Evolutionary conservation across 2,113 vertebrate species (phyloP).

Genomic region (Ailurus styani): DNA sequence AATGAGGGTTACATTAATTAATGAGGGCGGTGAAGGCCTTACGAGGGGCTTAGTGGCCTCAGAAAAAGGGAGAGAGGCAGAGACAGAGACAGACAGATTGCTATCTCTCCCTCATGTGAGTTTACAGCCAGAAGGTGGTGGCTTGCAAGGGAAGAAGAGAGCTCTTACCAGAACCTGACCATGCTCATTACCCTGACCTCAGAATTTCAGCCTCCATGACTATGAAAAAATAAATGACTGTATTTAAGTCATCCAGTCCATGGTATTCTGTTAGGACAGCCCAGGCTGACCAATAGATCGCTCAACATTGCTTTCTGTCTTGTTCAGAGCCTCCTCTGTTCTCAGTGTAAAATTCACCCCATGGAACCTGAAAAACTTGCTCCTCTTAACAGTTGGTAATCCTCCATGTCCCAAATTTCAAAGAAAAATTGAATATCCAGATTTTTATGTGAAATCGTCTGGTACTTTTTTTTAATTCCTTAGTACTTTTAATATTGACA

Average conservation of each 20-base stretch:
- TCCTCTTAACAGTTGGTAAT: not conserved
- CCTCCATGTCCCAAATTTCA: not conserved
- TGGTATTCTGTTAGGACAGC: not conserved
- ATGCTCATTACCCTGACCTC: not conserved
- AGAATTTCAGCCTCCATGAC: not conserved
- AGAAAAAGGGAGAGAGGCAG: not conserved
- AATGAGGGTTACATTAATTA: not conserved
- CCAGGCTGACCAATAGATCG: not conserved
- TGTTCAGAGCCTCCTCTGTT: not conserved
- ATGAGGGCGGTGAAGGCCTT: not conserved
- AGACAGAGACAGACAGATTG: not conserved
- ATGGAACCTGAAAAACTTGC: not conserved
- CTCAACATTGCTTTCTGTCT: not conserved
- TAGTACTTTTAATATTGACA: not conserved
- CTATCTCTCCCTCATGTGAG: fast-evolving
- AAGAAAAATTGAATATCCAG: not conserved
- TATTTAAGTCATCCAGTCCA: not conserved
- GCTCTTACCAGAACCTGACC: not conserved
- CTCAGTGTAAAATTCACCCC: not conserved
- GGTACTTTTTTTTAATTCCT: not conserved
- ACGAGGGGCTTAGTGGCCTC: not conserved
- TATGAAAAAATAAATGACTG: not conserved
- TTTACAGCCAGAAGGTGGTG: not conserved
- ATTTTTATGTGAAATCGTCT: not conserved
- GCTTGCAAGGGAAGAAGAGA: not conserved